Base-by-base conservation (phyloP, 2,797 vertebrate species). In the Octomys mimax region DNA sequence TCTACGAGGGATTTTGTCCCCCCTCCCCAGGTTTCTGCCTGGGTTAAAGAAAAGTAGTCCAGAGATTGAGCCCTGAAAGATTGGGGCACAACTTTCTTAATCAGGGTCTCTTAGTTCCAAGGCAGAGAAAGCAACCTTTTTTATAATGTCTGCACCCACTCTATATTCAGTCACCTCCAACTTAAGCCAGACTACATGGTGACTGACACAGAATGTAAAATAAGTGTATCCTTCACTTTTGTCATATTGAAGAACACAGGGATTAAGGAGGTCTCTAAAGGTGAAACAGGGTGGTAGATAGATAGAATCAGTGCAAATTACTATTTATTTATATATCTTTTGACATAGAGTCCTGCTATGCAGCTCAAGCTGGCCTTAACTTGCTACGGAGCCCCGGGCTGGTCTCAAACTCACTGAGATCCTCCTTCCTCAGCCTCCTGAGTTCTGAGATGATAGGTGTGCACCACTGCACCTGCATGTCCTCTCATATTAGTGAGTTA, bases 171-270 rank as follows among this genome's bases (percentile, higher is more conserved):
- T 19, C 87, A 75, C 71, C 19, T 92, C 62, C 5, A 33, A 52
- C 96, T 95, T 96, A 46, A 88, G 52, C 73, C 70, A 52, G 96
- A 93, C 18, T 68, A 14, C 49, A 14, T 12, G 19, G 39, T 77
- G 83, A 16, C 73, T 92, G 86, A 71, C n/a, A 92, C 4, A 68
- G 79, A 87, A 78, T 66, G 19, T 87, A 39, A 89, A 52, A 87
- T 93, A 93, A 52, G 75, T 92, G 42, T 24, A 80, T 52, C 18
- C 52, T n/a, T 49, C 59, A 54, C 14, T 79, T 95, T 42, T 78
- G 62, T 83, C 91, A 31, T 52, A 59, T 93, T 92, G 84, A 95
- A 93, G 81, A 94, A 93, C n/a, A 9, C 42, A 59, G 24, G 36
- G 36, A 75, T 92, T 62, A 89, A 81, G 46, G 39, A 85, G 26